These are phyloP conservation scores for Steatornis caripensis DNA, from an alignment of 2,113 vertebrate species.

Conservation along the genomic window DNA sequence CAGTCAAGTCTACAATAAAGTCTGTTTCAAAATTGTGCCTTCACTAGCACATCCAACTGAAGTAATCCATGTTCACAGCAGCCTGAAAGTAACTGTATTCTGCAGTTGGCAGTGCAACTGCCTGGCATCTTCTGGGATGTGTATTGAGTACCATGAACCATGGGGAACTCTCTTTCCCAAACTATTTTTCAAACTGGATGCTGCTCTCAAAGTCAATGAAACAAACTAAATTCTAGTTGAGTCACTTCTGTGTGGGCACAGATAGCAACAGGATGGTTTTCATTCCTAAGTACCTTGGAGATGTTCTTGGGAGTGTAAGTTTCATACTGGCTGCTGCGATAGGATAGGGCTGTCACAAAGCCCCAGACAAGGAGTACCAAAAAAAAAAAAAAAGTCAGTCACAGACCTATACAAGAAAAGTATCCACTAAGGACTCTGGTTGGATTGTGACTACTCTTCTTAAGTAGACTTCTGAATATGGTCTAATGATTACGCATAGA, in stretches of 20 bases:
- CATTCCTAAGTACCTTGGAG: background rate
- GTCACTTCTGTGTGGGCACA: background rate
- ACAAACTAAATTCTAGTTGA: background rate
- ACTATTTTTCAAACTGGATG: background rate
- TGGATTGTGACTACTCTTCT: background rate
- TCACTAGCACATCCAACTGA: background rate
- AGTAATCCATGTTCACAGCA: background rate
- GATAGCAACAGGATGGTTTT: background rate
- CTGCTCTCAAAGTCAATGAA: background rate
- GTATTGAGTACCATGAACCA: accelerated
- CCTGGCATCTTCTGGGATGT: background rate
- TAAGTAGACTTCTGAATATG: background rate
- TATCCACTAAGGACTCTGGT: background rate
- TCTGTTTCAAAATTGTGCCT: background rate
- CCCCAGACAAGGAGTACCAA: background rate
- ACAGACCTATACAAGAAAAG: background rate
- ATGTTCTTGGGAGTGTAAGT: background rate
- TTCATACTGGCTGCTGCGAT: background rate
- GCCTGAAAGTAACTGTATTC: background rate
- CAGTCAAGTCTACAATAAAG: background rate
- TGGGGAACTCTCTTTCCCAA: background rate
- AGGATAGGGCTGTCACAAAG: background rate
- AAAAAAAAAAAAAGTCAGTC: too few relatives aligned
- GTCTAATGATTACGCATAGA: background rate
- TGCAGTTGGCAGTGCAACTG: background rate